Evolutionary conservation across 2,797 vertebrate species (phyloP), one percentile per base, ranked within the genome.

Genomic region (Tinamus major): DNA sequence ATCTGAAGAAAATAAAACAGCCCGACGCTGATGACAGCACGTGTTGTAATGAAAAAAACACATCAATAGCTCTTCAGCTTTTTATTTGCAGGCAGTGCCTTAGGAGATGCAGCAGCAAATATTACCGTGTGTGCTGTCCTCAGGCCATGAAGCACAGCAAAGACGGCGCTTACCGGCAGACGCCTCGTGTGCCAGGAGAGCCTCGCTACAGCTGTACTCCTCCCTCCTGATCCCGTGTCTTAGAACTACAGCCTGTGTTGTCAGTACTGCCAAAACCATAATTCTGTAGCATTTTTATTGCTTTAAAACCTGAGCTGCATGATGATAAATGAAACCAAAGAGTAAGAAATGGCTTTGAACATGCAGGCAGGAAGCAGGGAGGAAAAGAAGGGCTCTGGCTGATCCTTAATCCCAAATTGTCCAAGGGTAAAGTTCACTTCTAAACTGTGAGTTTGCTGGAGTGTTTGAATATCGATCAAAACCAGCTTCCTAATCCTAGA

Each of bases 261-360:
- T 95, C 79, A 79, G 70, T 95, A 81, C 81, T 92, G 90, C 90
- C 87, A 74, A 90, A 93, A 87, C 74, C 67, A 6, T 74, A 75
- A 81, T 90, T 82, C 64, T 69, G 46, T 71, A 29, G 42, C 85
- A 78, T 88, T 96, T 89, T 94, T 78, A 81, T 48, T 71, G 79
- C 71, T 94, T 49, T 71, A 84, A 91, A 94, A 90, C 87, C 87
- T 93, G 92, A 95, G 69, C 89, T 88, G 79, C 85, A 90, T 95
- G 71, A 69, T 62, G 82, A 96, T 91, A 81, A 94, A 69, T 24
- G 70, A 91, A 92, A 92, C 77, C 89, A 92, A 94, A 90, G 49
- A 3, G 1, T 85, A 95, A 80, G 58, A 77, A 62, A n/a, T 55
- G 76, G 39, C 87, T 95, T 80, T 68, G 78, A 91, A 75, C 58